phyloP scores from a whole-genome alignment of 2,797 vertebrate genomes.

The Enteromius afrohamiltoni region DNA sequence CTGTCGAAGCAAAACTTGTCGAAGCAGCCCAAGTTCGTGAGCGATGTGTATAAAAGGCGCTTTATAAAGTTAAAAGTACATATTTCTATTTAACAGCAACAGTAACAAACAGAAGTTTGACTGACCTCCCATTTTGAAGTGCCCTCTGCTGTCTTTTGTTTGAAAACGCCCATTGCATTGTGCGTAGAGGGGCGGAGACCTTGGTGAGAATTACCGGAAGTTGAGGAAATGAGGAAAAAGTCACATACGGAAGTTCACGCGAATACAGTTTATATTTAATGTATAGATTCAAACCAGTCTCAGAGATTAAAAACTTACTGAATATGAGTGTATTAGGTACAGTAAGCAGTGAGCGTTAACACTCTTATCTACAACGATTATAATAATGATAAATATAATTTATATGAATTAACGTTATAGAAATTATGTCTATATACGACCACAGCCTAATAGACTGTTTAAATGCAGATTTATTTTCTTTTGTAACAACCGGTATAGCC shows the following conservation, averaged over 20 bases:
- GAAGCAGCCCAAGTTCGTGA: neutral
- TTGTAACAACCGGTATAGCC: neutral
- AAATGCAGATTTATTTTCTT: neutral
- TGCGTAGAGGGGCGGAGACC: conserved; percentile 55
- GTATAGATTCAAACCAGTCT: neutral
- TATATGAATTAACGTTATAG: too few species aligned
- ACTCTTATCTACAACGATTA: neutral
- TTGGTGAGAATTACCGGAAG: conserved; percentile 52
- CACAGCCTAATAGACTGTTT: neutral
- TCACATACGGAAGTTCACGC: neutral
- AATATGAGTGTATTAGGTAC: neutral
- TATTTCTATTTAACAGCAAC: neutral
- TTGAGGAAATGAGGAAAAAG: neutral
- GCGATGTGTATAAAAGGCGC: neutral
- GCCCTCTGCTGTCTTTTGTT: conserved; percentile 68
- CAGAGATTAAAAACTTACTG: conserved; percentile 5
- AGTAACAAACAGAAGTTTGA: conserved; percentile 48
- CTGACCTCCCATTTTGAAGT: conserved; percentile 81
- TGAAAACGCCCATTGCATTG: conserved; percentile 61
- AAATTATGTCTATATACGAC: neutral
- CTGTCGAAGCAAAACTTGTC: conserved; percentile 2
- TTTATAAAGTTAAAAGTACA: neutral
- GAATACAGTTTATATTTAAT: neutral
- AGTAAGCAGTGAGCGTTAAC: too few species aligned
- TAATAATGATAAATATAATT: neutral